Conservation (phyloP, 2,888 invertebrate species). For the Xylophagus ater region DNA sequence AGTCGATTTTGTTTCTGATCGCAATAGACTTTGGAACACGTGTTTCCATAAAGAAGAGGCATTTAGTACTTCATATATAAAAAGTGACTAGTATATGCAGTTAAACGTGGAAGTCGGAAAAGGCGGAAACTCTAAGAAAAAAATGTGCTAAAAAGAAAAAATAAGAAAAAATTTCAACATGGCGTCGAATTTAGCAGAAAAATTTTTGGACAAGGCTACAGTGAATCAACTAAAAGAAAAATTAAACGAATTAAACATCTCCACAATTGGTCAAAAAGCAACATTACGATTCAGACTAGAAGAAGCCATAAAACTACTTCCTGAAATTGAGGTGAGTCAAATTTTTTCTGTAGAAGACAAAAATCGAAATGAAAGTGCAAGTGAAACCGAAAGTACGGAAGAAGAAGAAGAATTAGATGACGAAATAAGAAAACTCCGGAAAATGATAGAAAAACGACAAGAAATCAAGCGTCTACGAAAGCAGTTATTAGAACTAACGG, state of each 20-base stretch:
- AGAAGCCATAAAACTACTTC: no score
- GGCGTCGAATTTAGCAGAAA: slow-evolving; percentile 10
- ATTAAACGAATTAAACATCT: not conserved
- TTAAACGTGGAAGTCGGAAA: no score
- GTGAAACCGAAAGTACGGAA: not conserved
- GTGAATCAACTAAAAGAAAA: not conserved
- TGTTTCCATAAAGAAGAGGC: no score
- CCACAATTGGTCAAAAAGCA: not conserved
- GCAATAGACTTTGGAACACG: no score
- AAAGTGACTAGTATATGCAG: no score
- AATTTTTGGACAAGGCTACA: slow-evolving; percentile 9
- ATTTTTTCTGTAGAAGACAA: not conserved
- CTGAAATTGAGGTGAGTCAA: no score
- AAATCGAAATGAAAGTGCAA: not conserved
- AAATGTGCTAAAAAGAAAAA: no score
- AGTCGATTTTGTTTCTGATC: no score
- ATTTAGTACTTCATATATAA: no score
- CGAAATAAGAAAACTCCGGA: not conserved
- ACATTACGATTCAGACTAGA: not conserved
- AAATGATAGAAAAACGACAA: not conserved
- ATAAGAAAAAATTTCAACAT: no score
- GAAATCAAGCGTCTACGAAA: not conserved
- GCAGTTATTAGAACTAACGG: not conserved
- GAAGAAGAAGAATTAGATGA: not conserved
- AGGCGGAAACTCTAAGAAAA: no score